Evolutionary conservation across 2,113 vertebrate genomes (phyloP).

Genomic region (Thamnaconus septentrionalis): DNA sequence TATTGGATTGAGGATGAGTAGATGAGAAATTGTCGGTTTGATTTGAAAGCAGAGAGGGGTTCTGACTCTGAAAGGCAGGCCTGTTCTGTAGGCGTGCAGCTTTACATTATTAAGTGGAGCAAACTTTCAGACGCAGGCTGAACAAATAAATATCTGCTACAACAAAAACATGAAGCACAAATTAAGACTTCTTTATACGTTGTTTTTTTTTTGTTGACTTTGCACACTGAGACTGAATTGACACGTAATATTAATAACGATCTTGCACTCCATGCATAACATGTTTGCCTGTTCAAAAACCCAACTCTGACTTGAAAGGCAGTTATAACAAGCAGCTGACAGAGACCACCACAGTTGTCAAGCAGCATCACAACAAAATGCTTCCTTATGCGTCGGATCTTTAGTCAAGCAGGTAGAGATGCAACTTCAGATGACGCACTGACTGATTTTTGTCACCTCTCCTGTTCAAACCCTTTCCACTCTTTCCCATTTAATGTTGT

Average conservation of each 20-base stretch:
- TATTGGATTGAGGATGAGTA: conserved; percentile 42
- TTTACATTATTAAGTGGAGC: conserved; percentile 19
- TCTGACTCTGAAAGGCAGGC: conserved; percentile 5
- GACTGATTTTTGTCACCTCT: too few species aligned
- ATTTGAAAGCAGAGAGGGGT: conserved; percentile 23
- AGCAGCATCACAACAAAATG: conserved; percentile 14
- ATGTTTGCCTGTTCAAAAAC: too few species aligned
- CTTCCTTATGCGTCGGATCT: too few species aligned
- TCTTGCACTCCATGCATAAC: too few species aligned
- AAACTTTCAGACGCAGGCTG: conserved; percentile 6
- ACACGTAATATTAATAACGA: too few species aligned
- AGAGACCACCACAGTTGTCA: background rate
- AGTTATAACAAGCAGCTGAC: conserved; percentile 4
- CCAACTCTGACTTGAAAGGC: conserved; percentile 6
- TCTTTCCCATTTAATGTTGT: conserved; percentile 39
- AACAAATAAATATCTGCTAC: conserved; percentile 28
- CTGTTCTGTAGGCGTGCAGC: conserved; percentile 18
- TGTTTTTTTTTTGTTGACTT: conserved; percentile 8
- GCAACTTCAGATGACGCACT: too few species aligned
- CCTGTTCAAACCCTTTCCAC: too few species aligned
- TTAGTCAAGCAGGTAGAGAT: too few species aligned
- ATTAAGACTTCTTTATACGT: too few species aligned
- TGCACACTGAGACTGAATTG: conserved; percentile 11
- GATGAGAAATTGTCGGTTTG: conserved; percentile 17
- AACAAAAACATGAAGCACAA: too few species aligned